phyloP scores from a whole-genome alignment of 1,140 invertebrate species.

The Drosophila tropicalis region DNA sequence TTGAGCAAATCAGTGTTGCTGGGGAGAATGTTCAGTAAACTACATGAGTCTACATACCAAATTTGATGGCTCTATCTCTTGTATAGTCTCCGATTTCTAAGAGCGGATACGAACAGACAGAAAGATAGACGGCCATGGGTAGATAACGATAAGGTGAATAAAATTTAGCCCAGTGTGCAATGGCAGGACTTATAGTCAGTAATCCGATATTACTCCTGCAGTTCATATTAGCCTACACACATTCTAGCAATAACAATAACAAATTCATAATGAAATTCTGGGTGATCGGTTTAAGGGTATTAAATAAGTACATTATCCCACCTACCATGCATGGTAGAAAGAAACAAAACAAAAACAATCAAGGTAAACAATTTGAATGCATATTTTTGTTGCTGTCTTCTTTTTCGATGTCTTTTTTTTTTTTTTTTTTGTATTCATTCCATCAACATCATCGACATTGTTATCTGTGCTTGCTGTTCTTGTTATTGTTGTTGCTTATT shows the following conservation, averaged over 20 bases:
- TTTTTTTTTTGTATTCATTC: constrained; percentile 14
- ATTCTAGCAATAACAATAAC: background rate
- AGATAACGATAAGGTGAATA: no score
- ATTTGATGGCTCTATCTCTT: no score
- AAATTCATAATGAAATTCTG: background rate
- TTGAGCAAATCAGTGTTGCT: no score
- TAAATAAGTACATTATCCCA: background rate
- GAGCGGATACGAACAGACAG: no score
- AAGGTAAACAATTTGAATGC: background rate
- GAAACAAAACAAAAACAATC: background rate
- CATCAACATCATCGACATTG: constrained; percentile 55
- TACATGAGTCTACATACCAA: no score
- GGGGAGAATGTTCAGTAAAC: no score
- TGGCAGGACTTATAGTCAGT: no score
- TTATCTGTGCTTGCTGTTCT: constrained; percentile 28
- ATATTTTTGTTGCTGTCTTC: background rate
- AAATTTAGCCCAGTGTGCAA: no score
- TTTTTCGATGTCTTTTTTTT: background rate
- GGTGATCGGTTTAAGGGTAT: background rate
- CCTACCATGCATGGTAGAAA: background rate
- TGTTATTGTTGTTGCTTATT: constrained; percentile 35
- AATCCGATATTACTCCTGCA: background rate
- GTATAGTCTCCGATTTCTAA: no score
- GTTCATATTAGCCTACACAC: no score
- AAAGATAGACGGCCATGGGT: no score